phyloP scores from a whole-genome alignment of 2,113 vertebrate species.

The Centropus bengalensis region DNA sequence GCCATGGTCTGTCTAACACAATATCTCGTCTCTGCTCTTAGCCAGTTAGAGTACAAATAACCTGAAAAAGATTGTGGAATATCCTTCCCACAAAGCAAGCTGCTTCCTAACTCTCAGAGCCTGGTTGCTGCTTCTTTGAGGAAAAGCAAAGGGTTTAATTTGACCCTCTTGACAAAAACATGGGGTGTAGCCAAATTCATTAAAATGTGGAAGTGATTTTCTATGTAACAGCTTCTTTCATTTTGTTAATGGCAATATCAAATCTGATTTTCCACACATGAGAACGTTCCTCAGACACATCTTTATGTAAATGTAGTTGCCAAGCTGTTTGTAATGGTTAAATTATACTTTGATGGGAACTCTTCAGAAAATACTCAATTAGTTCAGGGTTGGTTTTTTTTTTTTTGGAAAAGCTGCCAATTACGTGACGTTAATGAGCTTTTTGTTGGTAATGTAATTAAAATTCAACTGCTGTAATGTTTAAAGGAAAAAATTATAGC shows the following conservation, averaged over 20 bases:
- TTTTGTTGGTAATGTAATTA: constrained; percentile 86
- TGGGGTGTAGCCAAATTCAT: constrained; percentile 50
- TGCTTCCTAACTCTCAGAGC: not conserved
- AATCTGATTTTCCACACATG: constrained; percentile 82
- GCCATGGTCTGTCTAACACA: not conserved
- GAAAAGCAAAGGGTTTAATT: constrained; percentile 21
- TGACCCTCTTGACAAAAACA: constrained; percentile 46
- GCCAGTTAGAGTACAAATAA: not conserved
- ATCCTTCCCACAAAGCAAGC: not conserved
- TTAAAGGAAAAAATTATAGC: constrained; percentile 75
- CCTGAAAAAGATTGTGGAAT: not conserved
- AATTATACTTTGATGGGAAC: constrained; percentile 85
- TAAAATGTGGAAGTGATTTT: constrained; percentile 59
- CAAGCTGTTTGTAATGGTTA: constrained; percentile 86
- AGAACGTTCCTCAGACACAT: constrained; percentile 80
- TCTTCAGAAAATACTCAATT: constrained; percentile 86
- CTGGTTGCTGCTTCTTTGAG: not conserved
- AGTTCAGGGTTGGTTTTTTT: constrained; percentile 61
- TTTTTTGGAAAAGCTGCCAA: constrained; percentile 83
- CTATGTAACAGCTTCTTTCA: constrained; percentile 56
- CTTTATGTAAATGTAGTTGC: constrained; percentile 84
- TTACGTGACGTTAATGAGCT: constrained; percentile 83
- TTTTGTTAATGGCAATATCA: constrained; percentile 76
- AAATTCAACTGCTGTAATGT: constrained; percentile 82
- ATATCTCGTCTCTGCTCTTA: not conserved